These are phyloP conservation scores for Hemistola chrysoprasaria DNA, from an alignment of 2,888 invertebrate genomes.

Conservation along the genomic window DNA sequence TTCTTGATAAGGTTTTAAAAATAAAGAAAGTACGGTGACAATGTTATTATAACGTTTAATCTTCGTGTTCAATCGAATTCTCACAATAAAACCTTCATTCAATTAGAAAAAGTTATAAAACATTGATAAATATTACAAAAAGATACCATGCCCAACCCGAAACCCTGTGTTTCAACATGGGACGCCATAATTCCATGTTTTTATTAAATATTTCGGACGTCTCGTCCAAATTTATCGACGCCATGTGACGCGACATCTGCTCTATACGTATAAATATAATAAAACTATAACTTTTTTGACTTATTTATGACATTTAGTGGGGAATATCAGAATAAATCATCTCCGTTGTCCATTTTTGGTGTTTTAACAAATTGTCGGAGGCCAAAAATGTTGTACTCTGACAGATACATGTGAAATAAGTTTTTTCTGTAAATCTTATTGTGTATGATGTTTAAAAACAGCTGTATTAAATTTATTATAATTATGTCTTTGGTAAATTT, in stretches of 20 bases:
- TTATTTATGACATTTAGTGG: conserved; percentile 41
- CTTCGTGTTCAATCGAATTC: background rate
- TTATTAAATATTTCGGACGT: conserved; percentile 42
- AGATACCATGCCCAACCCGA: conserved; percentile 1
- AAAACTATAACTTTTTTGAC: conserved; percentile 43
- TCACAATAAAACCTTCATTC: background rate
- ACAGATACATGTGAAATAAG: too few relatives aligned
- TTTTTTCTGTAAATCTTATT: too few relatives aligned
- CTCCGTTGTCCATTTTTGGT: conserved; percentile 35
- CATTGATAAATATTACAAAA: background rate
- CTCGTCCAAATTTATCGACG: conserved; percentile 43
- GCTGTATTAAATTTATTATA: too few relatives aligned
- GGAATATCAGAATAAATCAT: conserved; percentile 37
- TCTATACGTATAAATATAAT: conserved; percentile 32
- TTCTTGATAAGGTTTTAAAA: too few relatives aligned
- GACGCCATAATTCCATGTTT: conserved; percentile 35
- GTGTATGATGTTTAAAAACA: too few relatives aligned
- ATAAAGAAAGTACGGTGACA: too few relatives aligned
- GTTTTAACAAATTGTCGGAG: conserved; percentile 23
- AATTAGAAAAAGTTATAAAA: background rate
- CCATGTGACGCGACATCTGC: conserved; percentile 55
- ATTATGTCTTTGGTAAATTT: too few relatives aligned
- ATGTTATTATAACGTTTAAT: background rate
- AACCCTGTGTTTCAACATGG: conserved; percentile 17
- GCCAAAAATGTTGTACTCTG: conserved; percentile 3